A percentile compares a stretch with the other conserved stretches of the same genome.
These are phyloP conservation scores for Andrena trimmerana DNA, from an alignment of 2,888 invertebrate species.

Conservation along the genomic window DNA sequence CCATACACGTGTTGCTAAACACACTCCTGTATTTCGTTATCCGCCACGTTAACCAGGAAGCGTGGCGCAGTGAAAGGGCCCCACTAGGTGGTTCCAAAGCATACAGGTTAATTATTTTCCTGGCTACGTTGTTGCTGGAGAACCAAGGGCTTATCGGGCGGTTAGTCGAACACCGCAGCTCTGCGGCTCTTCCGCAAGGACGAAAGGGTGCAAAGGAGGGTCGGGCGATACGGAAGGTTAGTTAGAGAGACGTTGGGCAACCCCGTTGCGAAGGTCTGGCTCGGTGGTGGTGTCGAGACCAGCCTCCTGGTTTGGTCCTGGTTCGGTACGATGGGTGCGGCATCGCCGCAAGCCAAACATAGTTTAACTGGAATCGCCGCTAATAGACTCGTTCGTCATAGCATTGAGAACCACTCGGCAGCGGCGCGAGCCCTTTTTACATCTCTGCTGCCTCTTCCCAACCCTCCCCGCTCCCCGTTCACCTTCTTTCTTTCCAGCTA, in stretches of 20 bases:
- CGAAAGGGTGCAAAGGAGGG: constrained; percentile 33
- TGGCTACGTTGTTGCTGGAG: constrained; percentile 33
- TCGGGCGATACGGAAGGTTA: constrained; percentile 33
- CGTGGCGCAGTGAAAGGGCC: background rate
- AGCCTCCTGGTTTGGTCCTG: constrained; percentile 28
- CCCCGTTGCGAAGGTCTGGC: constrained; percentile 35
- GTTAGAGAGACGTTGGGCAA: constrained; percentile 35
- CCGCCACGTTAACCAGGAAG: background rate
- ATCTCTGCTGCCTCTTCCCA: constrained; percentile 6
- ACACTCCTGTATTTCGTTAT: background rate
- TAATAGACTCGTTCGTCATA: constrained; percentile 76
- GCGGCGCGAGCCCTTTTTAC: constrained; percentile 36
- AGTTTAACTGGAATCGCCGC: constrained; percentile 72
- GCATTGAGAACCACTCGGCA: constrained; percentile 23
- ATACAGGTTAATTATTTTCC: constrained; percentile 67
- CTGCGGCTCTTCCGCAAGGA: constrained; percentile 70
- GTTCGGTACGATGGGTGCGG: constrained; percentile 42
- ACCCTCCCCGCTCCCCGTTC: background rate
- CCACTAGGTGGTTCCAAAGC: constrained; percentile 10
- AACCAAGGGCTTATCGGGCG: constrained; percentile 70
- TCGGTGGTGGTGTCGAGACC: constrained; percentile 25
- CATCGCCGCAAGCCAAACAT: constrained; percentile 73
- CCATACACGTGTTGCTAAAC: no score
- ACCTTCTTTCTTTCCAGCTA: constrained; percentile 28
- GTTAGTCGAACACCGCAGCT: constrained; percentile 74